Percentiles rank a stretch among this genome's conserved stretches.
Evolutionary conservation across 35 echinoderm and acorn worm genomes (phyloP).

Genomic region (Acanthaster planci): DNA sequence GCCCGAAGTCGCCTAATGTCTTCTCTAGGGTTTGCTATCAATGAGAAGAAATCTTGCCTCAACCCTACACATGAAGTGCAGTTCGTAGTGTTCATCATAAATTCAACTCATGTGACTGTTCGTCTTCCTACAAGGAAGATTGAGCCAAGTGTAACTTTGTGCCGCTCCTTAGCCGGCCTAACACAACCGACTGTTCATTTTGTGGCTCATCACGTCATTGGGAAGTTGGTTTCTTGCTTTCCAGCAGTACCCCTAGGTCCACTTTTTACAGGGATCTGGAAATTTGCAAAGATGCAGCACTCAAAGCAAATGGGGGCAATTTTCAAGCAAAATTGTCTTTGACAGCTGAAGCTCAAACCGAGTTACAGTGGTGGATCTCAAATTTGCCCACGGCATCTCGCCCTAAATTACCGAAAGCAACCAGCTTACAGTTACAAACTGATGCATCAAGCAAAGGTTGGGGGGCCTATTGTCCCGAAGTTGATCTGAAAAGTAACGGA

Average conservation of each 20-base stretch:
- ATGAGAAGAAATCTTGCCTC: constrained; percentile 59
- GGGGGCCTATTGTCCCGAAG: background rate
- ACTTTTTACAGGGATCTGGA: constrained; percentile 35
- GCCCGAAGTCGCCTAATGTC: background rate
- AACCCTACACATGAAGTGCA: constrained; percentile 28
- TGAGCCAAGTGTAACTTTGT: background rate
- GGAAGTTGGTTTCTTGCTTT: constrained; percentile 34
- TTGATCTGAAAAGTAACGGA: background rate
- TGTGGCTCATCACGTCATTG: constrained; percentile 36
- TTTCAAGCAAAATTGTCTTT: background rate
- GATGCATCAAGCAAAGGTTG: constrained; percentile 5
- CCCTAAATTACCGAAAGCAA: background rate
- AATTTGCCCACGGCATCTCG: background rate
- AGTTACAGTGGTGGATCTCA: constrained; percentile 27
- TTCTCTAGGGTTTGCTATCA: constrained; percentile 42
- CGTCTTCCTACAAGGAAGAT: constrained; percentile 13
- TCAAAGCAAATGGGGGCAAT: constrained; percentile 7
- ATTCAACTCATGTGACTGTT: constrained; percentile 49
- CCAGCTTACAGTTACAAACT: background rate
- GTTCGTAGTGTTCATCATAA: constrained; percentile 55
- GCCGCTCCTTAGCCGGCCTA: constrained; percentile 2
- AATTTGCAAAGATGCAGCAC: constrained; percentile 13
- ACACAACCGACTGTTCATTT: background rate
- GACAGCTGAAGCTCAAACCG: background rate
- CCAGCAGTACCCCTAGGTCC: constrained; percentile 23